Conservation (phyloP, 2,797 vertebrate species). For the Channa striata region DNA sequence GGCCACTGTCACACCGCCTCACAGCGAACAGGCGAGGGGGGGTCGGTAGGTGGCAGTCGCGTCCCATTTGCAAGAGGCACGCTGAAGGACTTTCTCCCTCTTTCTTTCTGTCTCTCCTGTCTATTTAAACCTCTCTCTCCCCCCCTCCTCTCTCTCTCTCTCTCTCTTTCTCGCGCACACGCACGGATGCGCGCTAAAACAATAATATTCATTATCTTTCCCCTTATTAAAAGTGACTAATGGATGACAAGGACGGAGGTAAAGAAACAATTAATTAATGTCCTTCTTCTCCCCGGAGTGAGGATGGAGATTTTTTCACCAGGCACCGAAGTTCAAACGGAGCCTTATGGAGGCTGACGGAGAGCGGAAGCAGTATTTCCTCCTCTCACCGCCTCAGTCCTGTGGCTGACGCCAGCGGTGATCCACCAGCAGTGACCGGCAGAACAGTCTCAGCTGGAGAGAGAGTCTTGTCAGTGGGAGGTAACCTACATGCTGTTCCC, state of each 20-base stretch:
- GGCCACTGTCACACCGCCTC: constrained; percentile 54
- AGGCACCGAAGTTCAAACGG: constrained; percentile 48
- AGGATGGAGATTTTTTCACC: too few species aligned
- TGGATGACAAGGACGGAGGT: constrained; percentile 86
- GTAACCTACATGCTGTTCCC: constrained; percentile 65
- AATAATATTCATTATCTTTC: constrained; percentile 30
- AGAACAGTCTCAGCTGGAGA: constrained; percentile 59
- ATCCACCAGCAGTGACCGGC: constrained; percentile 63
- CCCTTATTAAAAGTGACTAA: constrained; percentile 87
- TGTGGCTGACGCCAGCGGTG: constrained; percentile 57
- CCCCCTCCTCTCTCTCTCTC: background rate
- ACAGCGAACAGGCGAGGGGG: constrained; percentile 13
- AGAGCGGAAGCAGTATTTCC: constrained; percentile 26
- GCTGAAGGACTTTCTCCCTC: constrained; percentile 57
- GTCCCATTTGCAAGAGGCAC: constrained; percentile 80
- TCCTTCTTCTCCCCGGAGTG: constrained; percentile 73
- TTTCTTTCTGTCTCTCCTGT: background rate
- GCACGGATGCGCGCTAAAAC: constrained; percentile 7
- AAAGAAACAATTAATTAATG: constrained; percentile 89
- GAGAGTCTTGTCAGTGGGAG: constrained; percentile 72
- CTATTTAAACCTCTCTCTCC: constrained; percentile 26
- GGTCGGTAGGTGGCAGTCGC: constrained; percentile 94
- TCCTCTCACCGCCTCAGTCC: constrained; percentile 54
- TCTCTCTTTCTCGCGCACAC: background rate
- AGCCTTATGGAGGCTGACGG: constrained; percentile 48